Conservation (phyloP, 2,888 invertebrate species). For the Palloptera scutellata region DNA sequence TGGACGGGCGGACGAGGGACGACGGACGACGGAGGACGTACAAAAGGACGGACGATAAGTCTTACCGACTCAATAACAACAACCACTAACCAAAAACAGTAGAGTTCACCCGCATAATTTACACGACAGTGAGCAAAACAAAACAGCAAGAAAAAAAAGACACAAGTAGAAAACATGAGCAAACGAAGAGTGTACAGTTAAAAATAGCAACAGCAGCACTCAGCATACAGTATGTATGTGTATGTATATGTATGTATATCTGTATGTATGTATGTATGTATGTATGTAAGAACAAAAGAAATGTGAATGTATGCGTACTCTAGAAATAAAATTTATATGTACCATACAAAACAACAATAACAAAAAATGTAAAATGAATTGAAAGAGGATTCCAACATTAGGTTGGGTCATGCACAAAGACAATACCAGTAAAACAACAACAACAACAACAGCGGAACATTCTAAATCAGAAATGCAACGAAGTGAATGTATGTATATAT, state of each 20-base stretch:
- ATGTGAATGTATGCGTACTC: too few species aligned
- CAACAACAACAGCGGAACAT: constrained; percentile 1
- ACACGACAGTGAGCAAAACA: too few species aligned
- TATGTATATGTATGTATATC: constrained; percentile 1
- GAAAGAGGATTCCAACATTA: constrained; percentile 1
- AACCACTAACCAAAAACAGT: too few species aligned
- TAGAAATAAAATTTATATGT: too few species aligned
- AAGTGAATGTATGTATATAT: too few species aligned
- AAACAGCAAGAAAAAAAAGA: neutral
- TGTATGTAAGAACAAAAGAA: neutral
- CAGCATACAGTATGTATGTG: constrained; percentile 7
- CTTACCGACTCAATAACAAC: neutral
- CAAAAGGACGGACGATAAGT: neutral
- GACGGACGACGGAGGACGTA: too few species aligned
- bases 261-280: too few species aligned
- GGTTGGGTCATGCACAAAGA: neutral
- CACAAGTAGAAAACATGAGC: neutral
- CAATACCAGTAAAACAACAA: neutral
- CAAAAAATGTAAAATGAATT: neutral
- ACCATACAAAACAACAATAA: neutral
- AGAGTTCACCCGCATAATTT: too few species aligned
- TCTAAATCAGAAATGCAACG: too few species aligned
- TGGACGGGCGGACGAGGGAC: too few species aligned
- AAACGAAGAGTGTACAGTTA: too few species aligned
- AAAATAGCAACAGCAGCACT: too few species aligned